A percentile compares a stretch with the other conserved stretches of the same genome.
These are phyloP conservation scores for Chymomyza amoena DNA, from an alignment of 2,888 invertebrate species.

Conservation along the genomic window DNA sequence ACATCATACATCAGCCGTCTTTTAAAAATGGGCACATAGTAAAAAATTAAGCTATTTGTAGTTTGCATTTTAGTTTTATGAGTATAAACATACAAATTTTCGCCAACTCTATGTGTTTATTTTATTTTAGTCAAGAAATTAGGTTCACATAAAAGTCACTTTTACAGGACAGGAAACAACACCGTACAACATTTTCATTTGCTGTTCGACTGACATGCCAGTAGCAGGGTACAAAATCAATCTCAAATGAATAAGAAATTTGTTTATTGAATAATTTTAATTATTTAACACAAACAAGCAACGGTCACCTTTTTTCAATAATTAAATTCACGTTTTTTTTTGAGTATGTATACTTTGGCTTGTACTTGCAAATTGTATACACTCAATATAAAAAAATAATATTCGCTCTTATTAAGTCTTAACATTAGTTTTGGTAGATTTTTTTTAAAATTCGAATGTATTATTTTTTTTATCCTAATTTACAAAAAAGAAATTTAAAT, in stretches of 20 bases:
- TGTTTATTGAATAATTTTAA: constrained; percentile 13
- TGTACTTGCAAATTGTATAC: neutral
- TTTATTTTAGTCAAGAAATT: no score
- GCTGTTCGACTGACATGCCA: no score
- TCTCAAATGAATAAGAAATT: neutral
- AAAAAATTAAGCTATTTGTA: no score
- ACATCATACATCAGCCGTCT: no score
- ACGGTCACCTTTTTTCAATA: constrained; percentile 23
- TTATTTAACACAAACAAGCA: constrained; percentile 42
- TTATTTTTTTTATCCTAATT: neutral
- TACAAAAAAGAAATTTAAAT: neutral
- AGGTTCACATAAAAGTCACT: no score
- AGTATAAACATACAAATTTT: no score
- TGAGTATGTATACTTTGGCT: neutral
- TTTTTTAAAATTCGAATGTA: constrained; percentile 14
- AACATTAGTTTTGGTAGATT: constrained; percentile 15
- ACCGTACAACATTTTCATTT: no score
- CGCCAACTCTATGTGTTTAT: no score
- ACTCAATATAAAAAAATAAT: neutral
- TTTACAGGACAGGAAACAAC: no score
- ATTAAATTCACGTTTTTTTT: constrained; percentile 17
- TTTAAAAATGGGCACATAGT: no score
- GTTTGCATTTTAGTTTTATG: no score
- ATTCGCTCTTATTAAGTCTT: constrained; percentile 9
- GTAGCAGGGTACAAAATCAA: no score